Evolutionary conservation across 1,140 invertebrate species (phyloP).

Genomic region (Halotydeus destructor): DNA sequence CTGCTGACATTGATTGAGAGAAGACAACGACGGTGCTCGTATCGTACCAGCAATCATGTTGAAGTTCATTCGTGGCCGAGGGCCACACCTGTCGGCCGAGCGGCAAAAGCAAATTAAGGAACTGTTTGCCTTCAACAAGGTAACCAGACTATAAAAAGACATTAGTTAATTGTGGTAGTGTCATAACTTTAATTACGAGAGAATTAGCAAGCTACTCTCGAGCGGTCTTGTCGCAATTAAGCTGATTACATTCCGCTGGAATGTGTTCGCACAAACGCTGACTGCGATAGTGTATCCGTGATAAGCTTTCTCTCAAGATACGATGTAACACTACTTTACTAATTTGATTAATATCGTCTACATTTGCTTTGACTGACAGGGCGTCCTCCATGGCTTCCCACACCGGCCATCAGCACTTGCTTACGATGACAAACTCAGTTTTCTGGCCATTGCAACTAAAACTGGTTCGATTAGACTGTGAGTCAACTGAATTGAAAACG

Average conservation of each 20-base stretch:
- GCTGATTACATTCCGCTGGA: background rate
- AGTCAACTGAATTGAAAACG: too few relatives aligned
- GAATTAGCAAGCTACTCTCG: background rate
- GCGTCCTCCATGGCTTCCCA: constrained; percentile 86
- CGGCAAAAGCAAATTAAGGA: background rate
- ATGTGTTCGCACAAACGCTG: background rate
- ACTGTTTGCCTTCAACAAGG: background rate
- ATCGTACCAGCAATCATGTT: too few relatives aligned
- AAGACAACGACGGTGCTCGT: too few relatives aligned
- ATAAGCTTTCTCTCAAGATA: background rate
- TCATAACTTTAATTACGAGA: background rate
- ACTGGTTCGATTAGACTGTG: constrained; percentile 73
- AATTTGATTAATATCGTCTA: background rate
- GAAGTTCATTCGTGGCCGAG: background rate
- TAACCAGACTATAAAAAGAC: too few relatives aligned
- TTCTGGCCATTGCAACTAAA: constrained; percentile 74
- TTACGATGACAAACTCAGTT: constrained; percentile 62
- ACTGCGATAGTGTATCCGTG: background rate
- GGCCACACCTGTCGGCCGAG: background rate
- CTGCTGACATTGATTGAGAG: too few relatives aligned
- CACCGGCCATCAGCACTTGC: constrained; percentile 78
- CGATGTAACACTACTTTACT: background rate
- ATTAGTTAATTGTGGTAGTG: background rate
- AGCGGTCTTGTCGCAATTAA: background rate
- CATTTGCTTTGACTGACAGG: constrained; percentile 36